A percentile compares a stretch with the other conserved stretches of the same genome.
These are phyloP conservation scores for Pinctada fucata DNA, from an alignment of 2,888 invertebrate species.

Conservation along the genomic window DNA sequence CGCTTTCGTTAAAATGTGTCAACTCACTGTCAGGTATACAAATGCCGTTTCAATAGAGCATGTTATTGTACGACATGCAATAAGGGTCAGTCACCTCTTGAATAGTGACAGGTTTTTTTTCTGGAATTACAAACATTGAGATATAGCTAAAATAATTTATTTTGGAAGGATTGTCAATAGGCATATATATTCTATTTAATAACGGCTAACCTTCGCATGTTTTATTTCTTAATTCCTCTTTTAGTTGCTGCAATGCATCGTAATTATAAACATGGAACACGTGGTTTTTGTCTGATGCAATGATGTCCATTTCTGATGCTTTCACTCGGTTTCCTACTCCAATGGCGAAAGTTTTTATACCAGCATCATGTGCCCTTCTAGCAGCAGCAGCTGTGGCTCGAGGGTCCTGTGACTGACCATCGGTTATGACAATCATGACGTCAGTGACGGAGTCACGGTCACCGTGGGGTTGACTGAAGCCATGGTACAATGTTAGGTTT, in stretches of 20 bases:
- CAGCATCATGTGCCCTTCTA: constrained; percentile 42
- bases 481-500: constrained; percentile 45
- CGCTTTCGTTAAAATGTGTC: no score
- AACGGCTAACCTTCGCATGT: constrained; percentile 52
- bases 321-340: constrained; percentile 57
- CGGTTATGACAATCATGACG: constrained; percentile 55
- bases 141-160: no score
- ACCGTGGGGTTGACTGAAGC: constrained; percentile 49
- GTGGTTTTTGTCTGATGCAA: constrained; percentile 53
- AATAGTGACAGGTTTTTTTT: no score
- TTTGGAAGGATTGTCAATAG: no score
- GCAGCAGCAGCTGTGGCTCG: constrained; percentile 46
- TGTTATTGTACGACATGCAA: no score
- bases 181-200: no score
- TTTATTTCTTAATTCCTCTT: constrained; percentile 49
- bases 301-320: constrained; percentile 51
- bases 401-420: constrained; percentile 49
- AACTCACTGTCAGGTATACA: no score
- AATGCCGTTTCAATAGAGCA: no score
- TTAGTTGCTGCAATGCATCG: constrained; percentile 49
- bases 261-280: constrained; percentile 56
- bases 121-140: no score
- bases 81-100: no score
- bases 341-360: constrained; percentile 49
- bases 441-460: constrained; percentile 53